Percentiles rank a stretch among this genome's conserved stretches.
Evolutionary conservation across 1,140 invertebrate genomes (phyloP).

Genomic region (Cyclina sinensis): DNA sequence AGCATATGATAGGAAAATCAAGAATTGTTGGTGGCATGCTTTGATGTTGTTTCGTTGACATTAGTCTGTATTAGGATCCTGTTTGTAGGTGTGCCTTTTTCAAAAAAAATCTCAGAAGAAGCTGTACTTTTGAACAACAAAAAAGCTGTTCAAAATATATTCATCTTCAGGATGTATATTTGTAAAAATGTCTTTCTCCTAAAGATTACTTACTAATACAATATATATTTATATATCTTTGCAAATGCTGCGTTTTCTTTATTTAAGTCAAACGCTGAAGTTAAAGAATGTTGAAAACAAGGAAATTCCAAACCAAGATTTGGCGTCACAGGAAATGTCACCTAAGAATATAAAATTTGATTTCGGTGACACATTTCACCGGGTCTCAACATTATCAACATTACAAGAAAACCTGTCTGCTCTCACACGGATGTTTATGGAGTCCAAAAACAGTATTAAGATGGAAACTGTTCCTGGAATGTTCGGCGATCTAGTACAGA

Average conservation of each 20-base stretch:
- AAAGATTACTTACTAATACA: too few relatives aligned
- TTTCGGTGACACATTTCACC: neutral
- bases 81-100: too few relatives aligned
- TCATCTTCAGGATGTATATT: too few relatives aligned
- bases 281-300: neutral
- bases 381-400: neutral
- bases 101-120: too few relatives aligned
- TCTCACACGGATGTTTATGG: neutral
- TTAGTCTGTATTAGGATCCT: too few relatives aligned
- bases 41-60: too few relatives aligned
- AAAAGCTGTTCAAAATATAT: too few relatives aligned
- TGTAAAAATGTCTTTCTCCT: too few relatives aligned
- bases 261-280: slow-evolving; percentile 31
- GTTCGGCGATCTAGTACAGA: slow-evolving; percentile 4
- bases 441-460: neutral
- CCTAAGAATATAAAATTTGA: slow-evolving; percentile 23
- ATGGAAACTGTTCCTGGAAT: neutral
- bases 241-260: neutral
- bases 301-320: neutral
- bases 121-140: too few relatives aligned
- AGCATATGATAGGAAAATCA: too few relatives aligned
- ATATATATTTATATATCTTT: too few relatives aligned
- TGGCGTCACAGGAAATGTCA: neutral
- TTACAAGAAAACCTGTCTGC: neutral
- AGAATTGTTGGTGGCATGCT: too few relatives aligned